Percentiles rank a stretch among this genome's conserved stretches.
Evolutionary conservation across 2,888 invertebrate species (phyloP).

Genomic region (Tenodera sinensis): DNA sequence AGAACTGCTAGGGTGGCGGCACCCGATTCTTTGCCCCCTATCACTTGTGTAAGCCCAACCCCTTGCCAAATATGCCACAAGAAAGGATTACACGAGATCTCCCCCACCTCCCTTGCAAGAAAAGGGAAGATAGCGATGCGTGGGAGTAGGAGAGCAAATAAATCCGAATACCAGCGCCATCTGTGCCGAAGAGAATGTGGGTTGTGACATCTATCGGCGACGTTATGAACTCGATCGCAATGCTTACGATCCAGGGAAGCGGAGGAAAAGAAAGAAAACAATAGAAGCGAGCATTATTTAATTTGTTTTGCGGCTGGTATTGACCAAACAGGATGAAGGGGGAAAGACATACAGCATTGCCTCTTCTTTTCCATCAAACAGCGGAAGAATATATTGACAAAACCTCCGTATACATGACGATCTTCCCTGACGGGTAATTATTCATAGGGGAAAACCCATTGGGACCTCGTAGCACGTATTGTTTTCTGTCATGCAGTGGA

Average conservation of each 20-base stretch:
- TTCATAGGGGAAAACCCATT: neutral
- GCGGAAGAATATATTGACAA: neutral
- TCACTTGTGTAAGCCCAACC: neutral
- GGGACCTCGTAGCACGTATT: neutral
- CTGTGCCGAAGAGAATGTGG: neutral
- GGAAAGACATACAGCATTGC: neutral
- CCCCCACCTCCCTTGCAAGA: neutral
- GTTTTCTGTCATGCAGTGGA: neutral
- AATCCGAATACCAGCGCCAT: neutral
- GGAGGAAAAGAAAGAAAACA: neutral
- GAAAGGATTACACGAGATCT: neutral
- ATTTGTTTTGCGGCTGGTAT: slow-evolving; percentile 12
- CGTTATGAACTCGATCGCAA: neutral
- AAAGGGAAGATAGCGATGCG: neutral
- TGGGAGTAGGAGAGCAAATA: neutral
- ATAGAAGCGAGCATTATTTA: neutral
- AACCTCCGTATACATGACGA: neutral
- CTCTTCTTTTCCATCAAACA: neutral
- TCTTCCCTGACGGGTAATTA: neutral
- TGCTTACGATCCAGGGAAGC: neutral
- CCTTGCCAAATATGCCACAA: slow-evolving; percentile 2
- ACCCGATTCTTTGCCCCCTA: neutral
- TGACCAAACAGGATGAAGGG: neutral
- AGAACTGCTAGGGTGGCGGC: neutral
- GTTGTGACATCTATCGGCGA: slow-evolving; percentile 6